These are phyloP conservation scores for Dunckerocampus dactyliophorus DNA, from an alignment of 2,113 vertebrate genomes.

Conservation along the genomic window DNA sequence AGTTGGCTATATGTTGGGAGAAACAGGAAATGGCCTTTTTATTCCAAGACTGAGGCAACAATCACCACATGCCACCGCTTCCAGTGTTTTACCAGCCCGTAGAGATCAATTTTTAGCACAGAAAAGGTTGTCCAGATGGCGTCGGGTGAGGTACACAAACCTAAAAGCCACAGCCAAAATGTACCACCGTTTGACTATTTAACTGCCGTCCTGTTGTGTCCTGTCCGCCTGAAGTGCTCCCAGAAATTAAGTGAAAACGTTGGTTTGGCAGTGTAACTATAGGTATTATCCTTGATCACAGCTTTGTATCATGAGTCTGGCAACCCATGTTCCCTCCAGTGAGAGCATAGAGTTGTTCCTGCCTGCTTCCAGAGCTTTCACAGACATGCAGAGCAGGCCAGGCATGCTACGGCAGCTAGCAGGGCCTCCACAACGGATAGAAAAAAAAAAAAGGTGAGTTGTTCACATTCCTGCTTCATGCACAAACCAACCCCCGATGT, in stretches of 20 bases:
- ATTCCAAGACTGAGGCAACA: not conserved
- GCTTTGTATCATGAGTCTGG: conserved; percentile 23
- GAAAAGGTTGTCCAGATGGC: conserved; percentile 34
- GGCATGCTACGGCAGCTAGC: conserved; percentile 64
- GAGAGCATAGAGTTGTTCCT: conserved; percentile 1
- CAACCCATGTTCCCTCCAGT: conserved; percentile 2
- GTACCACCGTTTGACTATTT: conserved; percentile 24
- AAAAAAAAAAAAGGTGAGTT: conserved; percentile 61
- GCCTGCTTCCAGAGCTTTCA: conserved; percentile 31
- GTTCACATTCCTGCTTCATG: conserved; percentile 75
- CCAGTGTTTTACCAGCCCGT: conserved; percentile 15
- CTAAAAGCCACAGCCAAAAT: conserved; percentile 15
- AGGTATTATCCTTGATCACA: no score
- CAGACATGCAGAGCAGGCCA: conserved; percentile 42
- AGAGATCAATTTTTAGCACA: conserved; percentile 23
- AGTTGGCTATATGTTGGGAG: not conserved
- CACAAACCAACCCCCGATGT: conserved; percentile 68
- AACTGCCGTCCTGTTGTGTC: conserved; percentile 21
- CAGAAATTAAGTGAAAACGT: not conserved
- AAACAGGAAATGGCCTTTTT: conserved; percentile 1
- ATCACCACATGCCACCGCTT: conserved; percentile 29
- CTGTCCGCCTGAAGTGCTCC: conserved; percentile 18
- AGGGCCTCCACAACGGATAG: conserved; percentile 58
- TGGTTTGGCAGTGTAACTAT: no score
- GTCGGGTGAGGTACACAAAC: conserved; percentile 27